Conservation (phyloP, 1,140 invertebrate genomes). For the Daktulosphaira vitifoliae region DNA sequence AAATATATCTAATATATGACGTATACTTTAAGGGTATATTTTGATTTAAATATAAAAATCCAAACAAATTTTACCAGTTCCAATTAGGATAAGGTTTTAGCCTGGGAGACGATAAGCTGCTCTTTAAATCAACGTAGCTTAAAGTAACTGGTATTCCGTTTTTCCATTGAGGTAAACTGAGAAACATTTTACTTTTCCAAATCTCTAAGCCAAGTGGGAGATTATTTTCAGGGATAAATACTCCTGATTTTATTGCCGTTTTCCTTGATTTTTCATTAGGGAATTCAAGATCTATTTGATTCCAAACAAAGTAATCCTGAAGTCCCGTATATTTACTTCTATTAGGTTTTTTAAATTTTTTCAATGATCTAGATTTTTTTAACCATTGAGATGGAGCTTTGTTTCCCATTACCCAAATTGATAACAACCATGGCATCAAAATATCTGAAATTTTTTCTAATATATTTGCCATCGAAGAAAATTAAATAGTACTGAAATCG, state of each 20-base stretch:
- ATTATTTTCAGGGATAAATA: constrained; percentile 60
- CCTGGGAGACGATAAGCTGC: constrained; percentile 50
- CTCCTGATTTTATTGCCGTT: constrained; percentile 44
- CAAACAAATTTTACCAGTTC: constrained; percentile 52
- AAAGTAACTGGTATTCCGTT: constrained; percentile 63
- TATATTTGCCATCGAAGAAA: not conserved
- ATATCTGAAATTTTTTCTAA: constrained; percentile 9
- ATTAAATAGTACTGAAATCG: too few relatives aligned
- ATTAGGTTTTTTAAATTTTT: constrained; percentile 6
- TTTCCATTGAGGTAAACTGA: constrained; percentile 62
- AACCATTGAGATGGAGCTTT: not conserved
- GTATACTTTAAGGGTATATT: too few relatives aligned
- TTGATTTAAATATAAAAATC: too few relatives aligned
- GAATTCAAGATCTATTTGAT: constrained; percentile 38
- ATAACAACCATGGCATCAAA: constrained; percentile 37
- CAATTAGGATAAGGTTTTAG: constrained; percentile 65
- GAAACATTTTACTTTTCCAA: constrained; percentile 48
- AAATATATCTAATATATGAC: too few relatives aligned
- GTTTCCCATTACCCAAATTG: constrained; percentile 35
- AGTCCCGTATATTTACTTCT: constrained; percentile 29
- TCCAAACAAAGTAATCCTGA: constrained; percentile 38
- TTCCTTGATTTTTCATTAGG: constrained; percentile 33
- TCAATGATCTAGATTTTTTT: not conserved
- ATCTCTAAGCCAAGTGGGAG: constrained; percentile 64
- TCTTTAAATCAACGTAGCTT: constrained; percentile 39